Percentiles rank a stretch among this genome's conserved stretches.
Evolutionary conservation across 1,140 invertebrate genomes (phyloP).

Genomic region (Lepidurus packardi): DNA sequence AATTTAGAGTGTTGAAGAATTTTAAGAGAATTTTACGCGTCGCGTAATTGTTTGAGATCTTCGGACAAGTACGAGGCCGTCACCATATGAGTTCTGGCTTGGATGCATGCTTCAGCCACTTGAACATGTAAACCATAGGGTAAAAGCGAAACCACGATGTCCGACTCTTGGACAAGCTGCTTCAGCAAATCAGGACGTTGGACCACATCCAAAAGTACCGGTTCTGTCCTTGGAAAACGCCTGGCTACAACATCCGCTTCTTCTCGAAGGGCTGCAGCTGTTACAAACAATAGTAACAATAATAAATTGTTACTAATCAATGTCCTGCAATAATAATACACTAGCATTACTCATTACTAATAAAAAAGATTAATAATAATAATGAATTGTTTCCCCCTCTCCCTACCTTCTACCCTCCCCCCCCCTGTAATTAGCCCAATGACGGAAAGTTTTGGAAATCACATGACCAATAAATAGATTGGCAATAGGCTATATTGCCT

Average conservation of each 20-base stretch:
- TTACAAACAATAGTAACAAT: constrained; percentile 35
- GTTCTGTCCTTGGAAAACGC: constrained; percentile 69
- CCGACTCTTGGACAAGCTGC: constrained; percentile 64
- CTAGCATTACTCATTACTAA: constrained; percentile 24
- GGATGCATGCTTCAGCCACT: constrained; percentile 79
- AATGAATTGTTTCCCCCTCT: too few species aligned
- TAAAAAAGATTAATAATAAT: too few species aligned
- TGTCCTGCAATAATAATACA: background rate
- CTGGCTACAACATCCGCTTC: constrained; percentile 76
- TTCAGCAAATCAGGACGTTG: constrained; percentile 64
- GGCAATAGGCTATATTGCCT: too few species aligned
- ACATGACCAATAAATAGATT: too few species aligned
- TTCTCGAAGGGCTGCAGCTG: constrained; percentile 77
- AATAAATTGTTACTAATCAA: background rate
- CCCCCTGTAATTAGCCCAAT: too few species aligned
- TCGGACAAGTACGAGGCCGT: constrained; percentile 92
- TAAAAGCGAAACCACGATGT: constrained; percentile 83
- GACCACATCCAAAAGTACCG: constrained; percentile 72
- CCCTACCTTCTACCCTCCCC: too few species aligned
- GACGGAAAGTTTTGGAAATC: too few species aligned
- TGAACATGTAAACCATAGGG: constrained; percentile 83
- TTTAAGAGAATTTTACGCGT: constrained; percentile 54
- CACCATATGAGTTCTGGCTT: constrained; percentile 80
- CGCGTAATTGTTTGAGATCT: constrained; percentile 70
- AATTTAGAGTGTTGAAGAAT: background rate